Base-by-base conservation (phyloP, 2,113 vertebrate genomes). In the Alaudala cheleensis region DNA sequence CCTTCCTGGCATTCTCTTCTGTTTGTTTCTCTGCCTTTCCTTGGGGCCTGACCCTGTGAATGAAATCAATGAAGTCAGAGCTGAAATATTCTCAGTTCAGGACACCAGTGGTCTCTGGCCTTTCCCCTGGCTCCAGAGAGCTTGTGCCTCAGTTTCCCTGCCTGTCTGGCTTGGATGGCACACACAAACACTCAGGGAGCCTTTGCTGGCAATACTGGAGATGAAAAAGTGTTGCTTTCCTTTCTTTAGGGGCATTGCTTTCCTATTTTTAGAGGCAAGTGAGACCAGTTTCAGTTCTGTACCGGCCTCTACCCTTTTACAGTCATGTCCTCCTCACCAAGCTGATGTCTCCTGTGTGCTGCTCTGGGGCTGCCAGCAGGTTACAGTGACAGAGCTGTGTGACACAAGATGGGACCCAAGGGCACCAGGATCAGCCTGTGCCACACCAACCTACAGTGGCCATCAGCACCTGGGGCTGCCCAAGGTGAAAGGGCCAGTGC, bases 1-100 rank as follows among this genome's bases (percentile, higher is more conserved):
- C 66, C 92, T 96, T 95, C 94, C 95, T 96, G 92, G 51, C 79
- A 95, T 95, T 94, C 88, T 95, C 54, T 86, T 83, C 70, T 71
- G 57, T 60, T 95, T 88, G 82, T 72, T 93, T 90, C 79, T 74
- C 49, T 90, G 66, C 29, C 29, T 76, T 72, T 90, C 83, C 67
- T 88, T 69, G 33, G 54, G 83, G 72, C 45, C 60, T 83, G 94
- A 93, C 83, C 71, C 54, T 56, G 31, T 7, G 20, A 60, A 33
- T 34, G 54, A 69, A 82, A 65, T 82, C 40, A 56, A 10, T 80
- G 58, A 51, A 79, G 51, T 71, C 40, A 61, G 11, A 85, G 81
- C 71, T 20, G 40, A 92, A 53, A 61, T 19, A 76, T 19, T 74
- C 71, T 85, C 86, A 42, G 44, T 28, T 61, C 37, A 78, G 56